Base-by-base conservation (phyloP, 2,113 vertebrate species). In the Sinocyclocheilus maitianheensis region DNA sequence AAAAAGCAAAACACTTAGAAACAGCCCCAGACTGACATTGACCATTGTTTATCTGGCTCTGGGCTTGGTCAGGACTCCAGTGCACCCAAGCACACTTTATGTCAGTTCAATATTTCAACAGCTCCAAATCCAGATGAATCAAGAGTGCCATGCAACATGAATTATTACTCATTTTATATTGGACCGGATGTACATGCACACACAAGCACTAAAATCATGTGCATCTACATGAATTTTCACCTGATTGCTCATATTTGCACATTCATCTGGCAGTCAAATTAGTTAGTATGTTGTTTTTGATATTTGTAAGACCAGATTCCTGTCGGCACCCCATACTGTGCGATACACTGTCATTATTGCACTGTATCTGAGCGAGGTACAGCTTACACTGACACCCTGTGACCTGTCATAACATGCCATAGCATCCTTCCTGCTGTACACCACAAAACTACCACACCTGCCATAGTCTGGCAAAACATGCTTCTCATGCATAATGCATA, bases 401-500 rank as follows among this genome's bases (percentile, higher is more conserved):
- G 55, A 77, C 85, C 78, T 89, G 84, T 85, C 86, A 86, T 69
- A 76, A 81, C 55, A 46, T 81, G 77, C 30, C 77, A 83, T 67
- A 20, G 43, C 53, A 74, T 67, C 65, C 65, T 34, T 62, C 65
- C 78, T 74, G 30, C 67, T 75, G 67, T 48, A 63, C 55, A n/a
- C 84, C 84, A 77, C 80, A 22, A 87, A 69, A 88, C 84, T 58
- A 63, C 85, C 78, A 72, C 71, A 85, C 72, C 85, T 85, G 79
- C 79, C 84, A 85, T n/a, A 71, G 72, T 83, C 84, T 85, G 80
- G 65, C 40, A 72, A 30, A 76, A 60, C 43, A 80, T 69, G 63
- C 55, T n/a, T 72, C 58, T 62, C 55, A 86, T 89, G 88, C 83
- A 89, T 89, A 84, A 89, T 89, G 80, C 84, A 89, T 74, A 40